Evolutionary conservation across 2,797 vertebrate genomes (phyloP).

Genomic region (Ispidina picta): DNA sequence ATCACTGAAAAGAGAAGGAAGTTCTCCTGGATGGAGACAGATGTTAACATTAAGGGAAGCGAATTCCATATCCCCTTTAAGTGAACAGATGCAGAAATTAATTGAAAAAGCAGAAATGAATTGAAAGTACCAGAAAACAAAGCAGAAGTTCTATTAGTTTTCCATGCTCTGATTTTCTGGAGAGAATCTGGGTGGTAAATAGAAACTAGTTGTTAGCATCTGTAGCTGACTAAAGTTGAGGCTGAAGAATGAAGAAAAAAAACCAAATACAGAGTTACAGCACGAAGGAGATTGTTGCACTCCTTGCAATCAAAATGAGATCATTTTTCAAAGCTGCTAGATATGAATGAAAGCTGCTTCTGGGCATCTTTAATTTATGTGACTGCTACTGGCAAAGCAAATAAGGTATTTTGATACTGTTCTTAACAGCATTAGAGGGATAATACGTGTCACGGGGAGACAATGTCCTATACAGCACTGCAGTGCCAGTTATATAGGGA

Average conservation of each 20-base stretch:
- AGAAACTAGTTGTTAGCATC: neutral
- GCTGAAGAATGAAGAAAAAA: neutral
- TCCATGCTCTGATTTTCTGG: neutral
- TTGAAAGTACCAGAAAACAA: neutral
- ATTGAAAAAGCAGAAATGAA: neutral
- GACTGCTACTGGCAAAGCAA: slow-evolving; percentile 57
- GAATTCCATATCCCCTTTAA: neutral
- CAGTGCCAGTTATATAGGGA: neutral
- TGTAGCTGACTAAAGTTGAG: neutral
- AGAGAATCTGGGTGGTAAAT: neutral
- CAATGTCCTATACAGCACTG: slow-evolving; percentile 11
- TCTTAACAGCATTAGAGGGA: slow-evolving; percentile 54
- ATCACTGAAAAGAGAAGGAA: neutral
- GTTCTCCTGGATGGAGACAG: neutral
- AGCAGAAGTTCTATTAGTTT: neutral
- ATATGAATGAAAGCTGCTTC: slow-evolving; percentile 52
- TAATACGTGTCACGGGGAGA: slow-evolving; percentile 53
- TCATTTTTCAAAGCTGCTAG: slow-evolving; percentile 67
- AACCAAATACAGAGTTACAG: neutral
- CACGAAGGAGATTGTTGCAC: slow-evolving; percentile 21
- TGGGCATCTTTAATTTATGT: slow-evolving; percentile 65
- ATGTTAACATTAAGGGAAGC: neutral
- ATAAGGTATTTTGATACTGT: slow-evolving; percentile 62
- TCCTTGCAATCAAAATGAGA: slow-evolving; percentile 64
- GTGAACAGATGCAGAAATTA: neutral